These are phyloP conservation scores for Drosophila limbata DNA, from an alignment of 2,888 invertebrate species.

Conservation along the genomic window DNA sequence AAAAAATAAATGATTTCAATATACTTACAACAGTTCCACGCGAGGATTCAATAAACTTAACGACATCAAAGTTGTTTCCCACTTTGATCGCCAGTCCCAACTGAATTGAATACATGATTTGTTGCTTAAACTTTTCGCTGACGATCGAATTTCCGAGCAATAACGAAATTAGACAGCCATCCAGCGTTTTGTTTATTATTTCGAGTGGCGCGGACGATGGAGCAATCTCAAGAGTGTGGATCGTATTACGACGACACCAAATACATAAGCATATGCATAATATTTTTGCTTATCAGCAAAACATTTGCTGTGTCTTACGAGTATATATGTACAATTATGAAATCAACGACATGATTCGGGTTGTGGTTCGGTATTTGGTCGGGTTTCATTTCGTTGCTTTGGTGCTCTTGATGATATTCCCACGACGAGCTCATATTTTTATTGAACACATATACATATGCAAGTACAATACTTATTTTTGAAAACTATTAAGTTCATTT, in stretches of 20 bases:
- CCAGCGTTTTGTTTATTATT: neutral
- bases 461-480: neutral
- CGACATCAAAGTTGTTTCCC: neutral
- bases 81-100: neutral
- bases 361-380: neutral
- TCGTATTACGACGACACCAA: neutral
- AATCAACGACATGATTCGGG: neutral
- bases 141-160: neutral
- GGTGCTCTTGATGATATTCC: neutral
- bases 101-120: neutral
- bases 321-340: neutral
- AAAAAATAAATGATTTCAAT: neutral
- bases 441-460: neutral
- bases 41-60: neutral
- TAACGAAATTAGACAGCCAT: neutral
- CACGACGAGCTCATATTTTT: slow-evolving; percentile 4
- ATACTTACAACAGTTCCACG: neutral
- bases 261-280: neutral
- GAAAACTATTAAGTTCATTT: neutral
- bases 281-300: neutral
- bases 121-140: neutral
- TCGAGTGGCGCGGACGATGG: neutral
- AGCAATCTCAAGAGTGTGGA: neutral
- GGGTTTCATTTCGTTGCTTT: neutral
- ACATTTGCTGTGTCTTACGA: neutral